These are phyloP conservation scores for Strix uralensis DNA, from an alignment of 2,113 vertebrate genomes.

Conservation along the genomic window DNA sequence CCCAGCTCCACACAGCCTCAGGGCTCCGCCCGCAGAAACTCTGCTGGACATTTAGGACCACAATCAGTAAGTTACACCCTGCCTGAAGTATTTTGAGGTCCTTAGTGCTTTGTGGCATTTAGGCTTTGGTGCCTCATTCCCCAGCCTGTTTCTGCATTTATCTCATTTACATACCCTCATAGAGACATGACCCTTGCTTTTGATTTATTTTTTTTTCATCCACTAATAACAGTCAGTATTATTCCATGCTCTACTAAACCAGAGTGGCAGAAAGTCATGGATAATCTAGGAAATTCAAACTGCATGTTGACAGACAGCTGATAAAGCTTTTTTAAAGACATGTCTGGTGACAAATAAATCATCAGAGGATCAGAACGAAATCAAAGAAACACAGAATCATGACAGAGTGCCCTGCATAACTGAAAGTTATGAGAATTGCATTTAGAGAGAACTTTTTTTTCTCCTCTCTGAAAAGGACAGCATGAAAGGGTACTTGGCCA, in stretches of 20 bases:
- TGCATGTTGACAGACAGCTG: not conserved
- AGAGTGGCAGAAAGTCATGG: not conserved
- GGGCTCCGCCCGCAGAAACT: not conserved
- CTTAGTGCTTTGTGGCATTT: not conserved
- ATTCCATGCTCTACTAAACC: not conserved
- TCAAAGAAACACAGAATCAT: not conserved
- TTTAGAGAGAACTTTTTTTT: not conserved
- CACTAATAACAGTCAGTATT: not conserved
- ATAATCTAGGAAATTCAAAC: not conserved
- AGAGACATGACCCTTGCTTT: not conserved
- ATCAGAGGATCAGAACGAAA: not conserved
- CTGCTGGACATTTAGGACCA: not conserved
- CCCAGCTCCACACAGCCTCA: not conserved
- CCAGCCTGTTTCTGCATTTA: not conserved
- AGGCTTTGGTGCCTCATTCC: not conserved
- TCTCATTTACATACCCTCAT: not conserved
- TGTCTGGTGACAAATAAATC: not conserved
- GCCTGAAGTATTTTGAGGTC: not conserved
- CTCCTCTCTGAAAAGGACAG: not conserved
- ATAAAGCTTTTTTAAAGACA: not conserved
- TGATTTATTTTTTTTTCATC: not conserved
- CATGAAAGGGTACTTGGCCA: not conserved
- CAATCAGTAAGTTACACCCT: not conserved
- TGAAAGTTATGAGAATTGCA: not conserved
- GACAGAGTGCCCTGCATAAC: not conserved